Evolutionary conservation across 2,888 invertebrate genomes (phyloP), one percentile per base, ranked within the genome.

Genomic region (Diplolepis rosae): DNA sequence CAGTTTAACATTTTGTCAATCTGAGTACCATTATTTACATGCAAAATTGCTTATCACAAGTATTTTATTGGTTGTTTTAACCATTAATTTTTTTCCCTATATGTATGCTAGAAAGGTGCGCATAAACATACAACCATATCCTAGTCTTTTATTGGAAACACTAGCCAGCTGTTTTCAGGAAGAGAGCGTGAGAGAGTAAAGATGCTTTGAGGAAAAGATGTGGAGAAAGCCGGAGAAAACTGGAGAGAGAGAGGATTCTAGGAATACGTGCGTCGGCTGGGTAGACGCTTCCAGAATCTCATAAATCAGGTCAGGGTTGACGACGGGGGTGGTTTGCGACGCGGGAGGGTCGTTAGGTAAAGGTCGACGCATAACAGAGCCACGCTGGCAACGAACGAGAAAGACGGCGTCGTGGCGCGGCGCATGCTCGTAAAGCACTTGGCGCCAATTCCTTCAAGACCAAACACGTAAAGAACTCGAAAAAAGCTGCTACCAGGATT

Each of bases 231-330:
- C 48, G 39, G 56, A 50, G 22, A 50, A 70, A 48, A 66, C 39
- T 73, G 70, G 73, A 70, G 69, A 73, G 65, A 45, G 65, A 52
- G 77, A 73, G 77, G 73, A 77, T 74, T 80, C 80, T 80, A 81
- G 79, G 80, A 80, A 82, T 80, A 79, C 79, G 78, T 80, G 79
- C 75, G 76, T 75, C 75, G 77, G 78, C 89, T 79, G 76, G 79
- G 82, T 85, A 86, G 91, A 91, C 91, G 91, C 90, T 91, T 91
- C 90, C 90, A 90, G 91, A 90, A 90, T 91, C 90, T 89, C 91
- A 91, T 91, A 91, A 91, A 91, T 91, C 91, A 91, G 91, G 90
- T 89, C 89, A 89, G 88, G 88, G 88, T 88, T 87, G 88, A 83
- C 85, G 80, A 83, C 84, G 84, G 83, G 82, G 84, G 83, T 82